Conservation (phyloP, 2,888 invertebrate species). For the Panopea generosa region DNA sequence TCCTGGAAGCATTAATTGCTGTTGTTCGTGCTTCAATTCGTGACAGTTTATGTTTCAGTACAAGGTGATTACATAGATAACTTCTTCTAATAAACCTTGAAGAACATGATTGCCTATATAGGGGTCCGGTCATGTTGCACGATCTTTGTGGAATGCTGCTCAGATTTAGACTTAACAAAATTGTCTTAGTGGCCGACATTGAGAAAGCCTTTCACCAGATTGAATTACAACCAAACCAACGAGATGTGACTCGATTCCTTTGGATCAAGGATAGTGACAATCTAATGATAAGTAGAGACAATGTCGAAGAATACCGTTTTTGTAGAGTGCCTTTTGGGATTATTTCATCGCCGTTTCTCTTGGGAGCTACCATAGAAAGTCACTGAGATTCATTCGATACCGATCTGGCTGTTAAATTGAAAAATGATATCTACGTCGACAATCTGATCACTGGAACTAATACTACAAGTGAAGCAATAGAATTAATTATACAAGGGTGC, state of each 20-base stretch:
- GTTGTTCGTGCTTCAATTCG: no score
- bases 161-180: conserved; percentile 23
- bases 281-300: neutral
- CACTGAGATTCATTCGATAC: conserved; percentile 27
- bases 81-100: no score
- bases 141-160: conserved; percentile 25
- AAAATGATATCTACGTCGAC: no score
- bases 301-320: conserved; percentile 33
- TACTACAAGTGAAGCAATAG: conserved; percentile 7
- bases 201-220: conserved; percentile 34
- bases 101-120: conserved; percentile 34
- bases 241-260: conserved; percentile 48
- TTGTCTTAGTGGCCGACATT: conserved; percentile 40
- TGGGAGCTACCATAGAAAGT: no score
- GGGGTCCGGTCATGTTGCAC: no score
- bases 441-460: conserved; percentile 35
- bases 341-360: conserved; percentile 35
- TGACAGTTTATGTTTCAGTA: no score
- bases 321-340: conserved; percentile 39
- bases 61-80: no score
- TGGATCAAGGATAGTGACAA: conserved; percentile 39
- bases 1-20: no score
- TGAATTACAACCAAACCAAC: conserved; percentile 30
- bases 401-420: conserved; percentile 13
- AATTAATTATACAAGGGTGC: no score